phyloP scores from a whole-genome alignment of 2,113 vertebrate species.

The Arizona elegans region DNA sequence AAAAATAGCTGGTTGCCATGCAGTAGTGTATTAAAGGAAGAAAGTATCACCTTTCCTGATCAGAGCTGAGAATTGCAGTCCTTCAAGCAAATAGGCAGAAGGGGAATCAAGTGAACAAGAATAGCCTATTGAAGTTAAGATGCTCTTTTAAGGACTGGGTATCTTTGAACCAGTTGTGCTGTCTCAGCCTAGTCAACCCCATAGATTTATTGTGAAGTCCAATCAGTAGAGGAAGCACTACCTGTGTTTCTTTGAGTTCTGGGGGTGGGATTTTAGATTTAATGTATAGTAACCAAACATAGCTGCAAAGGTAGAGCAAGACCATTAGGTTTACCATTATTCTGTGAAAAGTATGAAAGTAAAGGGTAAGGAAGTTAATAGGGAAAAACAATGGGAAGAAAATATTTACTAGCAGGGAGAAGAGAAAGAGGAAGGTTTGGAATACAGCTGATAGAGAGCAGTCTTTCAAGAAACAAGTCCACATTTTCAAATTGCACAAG shows the following conservation, averaged over 20 bases:
- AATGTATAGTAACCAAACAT: neutral
- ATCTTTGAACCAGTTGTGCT: neutral
- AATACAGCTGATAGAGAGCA: neutral
- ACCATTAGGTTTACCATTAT: neutral
- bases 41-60: neutral
- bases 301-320: neutral
- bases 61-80: neutral
- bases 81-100: neutral
- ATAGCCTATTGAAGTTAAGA: neutral
- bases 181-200: neutral
- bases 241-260: neutral
- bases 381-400: neutral
- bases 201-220: neutral
- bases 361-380: neutral
- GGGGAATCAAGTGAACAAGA: neutral
- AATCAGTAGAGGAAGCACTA: neutral
- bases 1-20: neutral
- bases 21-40: neutral
- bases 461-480: neutral
- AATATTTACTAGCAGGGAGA: neutral
- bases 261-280: neutral
- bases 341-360: neutral
- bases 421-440: neutral
- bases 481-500: neutral
- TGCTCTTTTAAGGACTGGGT: neutral